phyloP scores from a whole-genome alignment of 2,888 invertebrate genomes.

The Leucania comma region DNA sequence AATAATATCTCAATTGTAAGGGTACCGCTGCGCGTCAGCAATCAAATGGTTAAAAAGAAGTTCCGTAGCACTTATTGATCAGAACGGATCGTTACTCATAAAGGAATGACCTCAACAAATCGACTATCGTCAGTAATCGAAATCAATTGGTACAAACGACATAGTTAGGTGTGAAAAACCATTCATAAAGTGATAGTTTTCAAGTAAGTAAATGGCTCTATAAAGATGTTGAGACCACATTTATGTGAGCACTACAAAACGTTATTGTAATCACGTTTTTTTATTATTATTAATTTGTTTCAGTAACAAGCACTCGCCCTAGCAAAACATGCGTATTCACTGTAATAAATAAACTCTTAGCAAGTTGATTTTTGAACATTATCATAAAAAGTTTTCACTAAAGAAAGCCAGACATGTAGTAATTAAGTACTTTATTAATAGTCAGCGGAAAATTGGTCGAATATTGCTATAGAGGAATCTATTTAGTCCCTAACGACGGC shows the following conservation, averaged over 20 bases:
- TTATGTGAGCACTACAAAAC: conserved; percentile 13
- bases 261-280: conserved; percentile 11
- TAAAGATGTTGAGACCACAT: conserved; percentile 14
- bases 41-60: conserved; percentile 36
- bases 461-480: conserved; percentile 32
- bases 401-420: conserved; percentile 15
- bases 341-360: not conserved
- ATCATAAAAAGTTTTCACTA: conserved; percentile 20
- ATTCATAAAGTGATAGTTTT: conserved; percentile 22
- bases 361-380: conserved; percentile 19
- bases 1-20: conserved; percentile 34
- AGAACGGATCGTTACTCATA: conserved; percentile 44
- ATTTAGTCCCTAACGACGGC: conserved; percentile 23
- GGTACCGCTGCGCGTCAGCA: conserved; percentile 27
- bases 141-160: conserved; percentile 56
- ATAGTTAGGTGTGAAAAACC: conserved; percentile 39
- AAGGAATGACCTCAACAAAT: conserved; percentile 60
- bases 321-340: conserved; percentile 10
- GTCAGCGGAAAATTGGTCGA: conserved; percentile 24
- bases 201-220: conserved; percentile 25
- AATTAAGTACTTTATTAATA: conserved; percentile 35
- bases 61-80: conserved; percentile 42
- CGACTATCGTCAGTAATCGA: conserved; percentile 48
- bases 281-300: conserved; percentile 21
- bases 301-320: not conserved